Base-by-base conservation (phyloP, 1,140 invertebrate genomes). In the Drosophila truncata region DNA sequence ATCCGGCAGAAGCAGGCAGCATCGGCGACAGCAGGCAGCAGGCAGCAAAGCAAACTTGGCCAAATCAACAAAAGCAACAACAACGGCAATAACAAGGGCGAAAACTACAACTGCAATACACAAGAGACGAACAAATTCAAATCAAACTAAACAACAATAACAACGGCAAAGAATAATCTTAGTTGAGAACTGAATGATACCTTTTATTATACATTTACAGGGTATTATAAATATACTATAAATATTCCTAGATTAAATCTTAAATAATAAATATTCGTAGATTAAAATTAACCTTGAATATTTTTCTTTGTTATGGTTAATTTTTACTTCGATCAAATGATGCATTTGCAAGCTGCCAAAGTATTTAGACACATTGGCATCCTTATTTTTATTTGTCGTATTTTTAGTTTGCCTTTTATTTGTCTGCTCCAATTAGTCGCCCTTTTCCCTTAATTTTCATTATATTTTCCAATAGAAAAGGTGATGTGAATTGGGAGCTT, bases 101-200 rank as follows among this genome's bases (percentile, higher is more conserved):
- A 67, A 29, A 66, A 66, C 65, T 71, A 64, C 73, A 67, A 55
- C 63, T 44, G 37, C 63, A 64, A 85, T 87, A 71, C 84, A 80
- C 83, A 70, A 73, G 80, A 80, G 84, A 50, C 84, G 70, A 84
- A 90, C 83, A 87, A 87, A 87, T 87, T 80, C 83, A 84, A 87
- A 87, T 90, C 84, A 84, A 80, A 87, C 74, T 62, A 49, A 52
- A 86, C 78, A 86, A 59, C 69, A 71, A 72, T 33, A 72, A 59
- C 65, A 39, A 55, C 33, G 20, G 35, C 41, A 20, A 41, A 33
- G 42, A 72, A 33, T 20, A 46, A n/a, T 31, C 42, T 27, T 25
- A 10, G 33, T 37, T 33, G 14, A 23, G 64, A 69, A 46, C 23
- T 16, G 3, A 3, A 2, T 6, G 49, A 67, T 69, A 67, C 67